A percentile compares a stretch with the other conserved stretches of the same genome.
These are phyloP conservation scores for Uloborus diversus DNA, from an alignment of 1,140 invertebrate genomes.

Conservation along the genomic window DNA sequence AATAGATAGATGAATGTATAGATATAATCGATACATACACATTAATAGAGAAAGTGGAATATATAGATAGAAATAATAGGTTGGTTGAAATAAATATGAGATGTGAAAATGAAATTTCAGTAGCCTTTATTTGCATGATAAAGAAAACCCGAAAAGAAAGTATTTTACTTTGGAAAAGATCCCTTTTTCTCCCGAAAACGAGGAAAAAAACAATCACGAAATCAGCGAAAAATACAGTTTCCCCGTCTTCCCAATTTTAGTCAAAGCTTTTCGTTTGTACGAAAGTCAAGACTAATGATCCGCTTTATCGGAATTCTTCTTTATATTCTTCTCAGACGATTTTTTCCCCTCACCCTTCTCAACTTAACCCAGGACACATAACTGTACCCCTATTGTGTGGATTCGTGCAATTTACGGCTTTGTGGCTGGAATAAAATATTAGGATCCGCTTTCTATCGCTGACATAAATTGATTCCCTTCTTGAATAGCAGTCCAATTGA, in stretches of 20 bases:
- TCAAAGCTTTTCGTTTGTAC: constrained; percentile 25
- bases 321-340: constrained; percentile 9
- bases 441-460: constrained; percentile 27
- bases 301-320: constrained; percentile 43
- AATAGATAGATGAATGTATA: too few relatives aligned
- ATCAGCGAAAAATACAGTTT: constrained; percentile 19
- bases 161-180: not conserved
- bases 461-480: constrained; percentile 22
- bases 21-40: too few relatives aligned
- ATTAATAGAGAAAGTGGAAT: too few relatives aligned
- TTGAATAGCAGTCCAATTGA: not conserved
- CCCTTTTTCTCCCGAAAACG: not conserved
- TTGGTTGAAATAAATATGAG: too few relatives aligned
- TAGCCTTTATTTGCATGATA: too few relatives aligned
- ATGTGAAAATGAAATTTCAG: too few relatives aligned
- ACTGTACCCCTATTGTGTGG: constrained; percentile 16
- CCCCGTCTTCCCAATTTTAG: constrained; percentile 10
- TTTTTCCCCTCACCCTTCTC: constrained; percentile 31
- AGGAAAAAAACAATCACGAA: constrained; percentile 5
- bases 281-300: constrained; percentile 44
- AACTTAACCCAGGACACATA: not conserved
- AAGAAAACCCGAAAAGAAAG: too few relatives aligned
- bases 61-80: too few relatives aligned
- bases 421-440: constrained; percentile 44
- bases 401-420: constrained; percentile 27